Conservation (phyloP, 2,797 vertebrate species). For the Anguilla pacifica region DNA sequence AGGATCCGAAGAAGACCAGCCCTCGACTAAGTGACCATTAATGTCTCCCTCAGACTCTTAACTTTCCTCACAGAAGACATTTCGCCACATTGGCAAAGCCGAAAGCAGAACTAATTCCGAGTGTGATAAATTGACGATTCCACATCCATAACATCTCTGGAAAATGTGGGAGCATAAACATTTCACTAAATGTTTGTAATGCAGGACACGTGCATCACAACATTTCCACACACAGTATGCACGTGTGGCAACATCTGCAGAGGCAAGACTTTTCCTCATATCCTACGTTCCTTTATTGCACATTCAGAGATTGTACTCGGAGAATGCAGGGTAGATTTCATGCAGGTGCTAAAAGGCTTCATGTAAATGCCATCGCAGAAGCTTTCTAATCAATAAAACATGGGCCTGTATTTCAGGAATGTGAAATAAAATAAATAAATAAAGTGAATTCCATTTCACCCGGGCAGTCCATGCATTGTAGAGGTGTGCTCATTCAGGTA, state of each 20-base stretch:
- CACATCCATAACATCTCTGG: not conserved
- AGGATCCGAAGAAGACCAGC: constrained; percentile 39
- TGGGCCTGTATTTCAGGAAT: constrained; percentile 53
- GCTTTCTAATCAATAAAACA: constrained; percentile 69
- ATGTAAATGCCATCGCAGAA: constrained; percentile 50
- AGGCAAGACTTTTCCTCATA: constrained; percentile 6
- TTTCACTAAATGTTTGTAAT: not conserved
- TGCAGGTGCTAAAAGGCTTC: constrained; percentile 61
- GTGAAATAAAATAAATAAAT: constrained; percentile 53
- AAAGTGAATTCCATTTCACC: constrained; percentile 28
- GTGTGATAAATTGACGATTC: constrained; percentile 21
- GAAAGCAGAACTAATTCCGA: constrained; percentile 27
- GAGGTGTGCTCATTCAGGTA: constrained; percentile 35
- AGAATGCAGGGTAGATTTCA: constrained; percentile 44
- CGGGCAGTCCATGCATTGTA: constrained; percentile 33
- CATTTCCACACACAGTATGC: not conserved
- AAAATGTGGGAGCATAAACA: constrained; percentile 2
- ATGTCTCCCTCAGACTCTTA: constrained; percentile 39
- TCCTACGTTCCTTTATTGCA: constrained; percentile 23
- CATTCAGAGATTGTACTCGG: constrained; percentile 32
- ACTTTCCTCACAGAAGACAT: constrained; percentile 34
- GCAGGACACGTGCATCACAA: not conserved
- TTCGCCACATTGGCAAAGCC: constrained; percentile 31
- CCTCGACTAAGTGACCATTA: constrained; percentile 40
- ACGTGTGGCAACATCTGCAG: not conserved